Conservation (phyloP, 2,888 invertebrate genomes). For the Tenthredo livida region DNA sequence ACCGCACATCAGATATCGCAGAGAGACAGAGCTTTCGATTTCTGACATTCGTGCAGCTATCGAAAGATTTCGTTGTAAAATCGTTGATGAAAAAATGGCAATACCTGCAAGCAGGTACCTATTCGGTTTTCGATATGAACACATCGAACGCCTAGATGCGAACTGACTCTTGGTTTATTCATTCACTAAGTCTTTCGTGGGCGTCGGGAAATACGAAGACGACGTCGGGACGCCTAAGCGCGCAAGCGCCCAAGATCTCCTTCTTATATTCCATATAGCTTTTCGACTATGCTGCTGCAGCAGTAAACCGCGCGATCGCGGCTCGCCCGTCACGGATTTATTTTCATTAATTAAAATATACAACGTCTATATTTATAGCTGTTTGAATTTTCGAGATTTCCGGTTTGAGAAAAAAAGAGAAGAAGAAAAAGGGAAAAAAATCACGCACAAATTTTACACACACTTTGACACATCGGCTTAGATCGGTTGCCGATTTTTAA, state of each 20-base stretch:
- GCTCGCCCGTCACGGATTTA: conserved; percentile 66
- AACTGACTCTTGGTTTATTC: conserved; percentile 70
- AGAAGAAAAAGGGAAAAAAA: neutral
- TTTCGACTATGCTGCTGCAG: conserved; percentile 51
- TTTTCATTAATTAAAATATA: conserved; percentile 71
- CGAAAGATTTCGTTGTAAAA: neutral
- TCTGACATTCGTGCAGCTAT: neutral
- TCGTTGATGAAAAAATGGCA: neutral
- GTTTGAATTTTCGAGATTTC: neutral
- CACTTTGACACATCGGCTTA: neutral
- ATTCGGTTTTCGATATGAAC: conserved; percentile 28
- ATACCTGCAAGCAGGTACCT: neutral
- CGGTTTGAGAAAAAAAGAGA: neutral
- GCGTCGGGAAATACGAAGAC: conserved; percentile 53
- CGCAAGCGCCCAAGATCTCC: conserved; percentile 66
- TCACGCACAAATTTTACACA: neutral
- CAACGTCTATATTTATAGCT: conserved; percentile 67
- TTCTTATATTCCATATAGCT: conserved; percentile 53
- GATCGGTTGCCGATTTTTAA: neutral
- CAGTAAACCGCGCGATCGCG: conserved; percentile 52
- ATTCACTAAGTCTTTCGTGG: conserved; percentile 73
- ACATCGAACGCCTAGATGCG: conserved; percentile 68
- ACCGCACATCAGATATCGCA: conserved; percentile 3
- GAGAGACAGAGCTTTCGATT: neutral
- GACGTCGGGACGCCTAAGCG: conserved; percentile 60